phyloP scores from a whole-genome alignment of 2,888 invertebrate genomes.

The Malacosoma neustria region DNA sequence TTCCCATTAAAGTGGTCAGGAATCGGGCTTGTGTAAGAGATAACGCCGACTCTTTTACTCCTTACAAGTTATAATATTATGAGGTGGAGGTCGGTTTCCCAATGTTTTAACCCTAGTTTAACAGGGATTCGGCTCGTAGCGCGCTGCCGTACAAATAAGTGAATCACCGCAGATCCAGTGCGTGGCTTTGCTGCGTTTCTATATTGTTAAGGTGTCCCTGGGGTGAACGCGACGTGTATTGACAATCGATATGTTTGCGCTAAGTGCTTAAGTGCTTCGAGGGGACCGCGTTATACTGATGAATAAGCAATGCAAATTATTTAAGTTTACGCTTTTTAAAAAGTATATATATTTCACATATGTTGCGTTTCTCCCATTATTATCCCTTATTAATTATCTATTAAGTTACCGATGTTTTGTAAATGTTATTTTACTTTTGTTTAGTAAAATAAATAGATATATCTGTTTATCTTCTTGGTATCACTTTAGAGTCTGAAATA shows the following conservation, averaged over 20 bases:
- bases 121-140: constrained; percentile 35
- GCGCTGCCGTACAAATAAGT: constrained; percentile 54
- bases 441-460: no score
- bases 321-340: constrained; percentile 19
- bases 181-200: constrained; percentile 55
- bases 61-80: constrained; percentile 72
- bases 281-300: constrained; percentile 61
- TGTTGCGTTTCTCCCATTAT: no score
- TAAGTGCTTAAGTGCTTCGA: constrained; percentile 71
- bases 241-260: constrained; percentile 68
- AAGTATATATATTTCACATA: no score
- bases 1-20: constrained; percentile 75
- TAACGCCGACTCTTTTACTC: constrained; percentile 70
- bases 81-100: constrained; percentile 42
- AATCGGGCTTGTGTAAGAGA: constrained; percentile 62
- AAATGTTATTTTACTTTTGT: no score
- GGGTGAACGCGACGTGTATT: constrained; percentile 51
- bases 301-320: constrained; percentile 57
- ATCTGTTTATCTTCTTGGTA: no score
- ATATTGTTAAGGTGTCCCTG: constrained; percentile 59
- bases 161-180: constrained; percentile 37
- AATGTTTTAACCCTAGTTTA: constrained; percentile 56
- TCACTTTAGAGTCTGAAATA: no score
- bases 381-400: no score
- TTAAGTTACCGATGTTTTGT: no score